Evolutionary conservation across 1,140 invertebrate genomes (phyloP), one percentile per base, ranked within the genome.

Genomic region (Neodiprion lecontei): DNA sequence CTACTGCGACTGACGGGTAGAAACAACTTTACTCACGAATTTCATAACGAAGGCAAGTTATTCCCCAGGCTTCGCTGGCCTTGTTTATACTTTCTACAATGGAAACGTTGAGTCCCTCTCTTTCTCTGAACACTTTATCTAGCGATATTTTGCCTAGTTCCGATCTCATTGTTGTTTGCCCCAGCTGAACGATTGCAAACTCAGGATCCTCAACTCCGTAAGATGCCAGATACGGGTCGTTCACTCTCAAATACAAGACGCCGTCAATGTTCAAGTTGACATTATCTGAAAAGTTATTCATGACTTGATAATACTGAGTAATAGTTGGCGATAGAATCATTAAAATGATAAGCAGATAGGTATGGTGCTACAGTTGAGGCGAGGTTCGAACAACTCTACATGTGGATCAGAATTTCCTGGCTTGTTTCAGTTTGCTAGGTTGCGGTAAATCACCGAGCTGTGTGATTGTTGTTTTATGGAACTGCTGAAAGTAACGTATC

Each of bases 171-270:
- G 98, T 99, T 0, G 98, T 99, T 90, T 99, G 98, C 0, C 98
- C 98, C 65, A 99, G 89, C 87, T 99, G 98, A 65, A 97, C 99
- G 72, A 99, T 97, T 7, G 98, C 98, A 93, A 99, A 99, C 89
- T 99, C 98, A 17, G 98, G 97, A 91, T 99, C 98, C 90, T 99
- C 98, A 40, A 99, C 98, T 48, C 98, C 98, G 90, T 99, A 99
- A 76, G 97, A 98, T 70, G 98, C 95, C 80, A 93, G 84, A 86
- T 99, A 99, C 17, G 99, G 94, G 90, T 99, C 95, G 74, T 96
- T 90, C 79, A 99, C 95, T 86, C 95, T 91, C 73, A 99, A 91
- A 88, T 99, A 99, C 23, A 99, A 90, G 12, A 99, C 98, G 79
- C 98, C 99, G 90, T 99, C 98, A 83, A 99, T 96, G 83, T 92